Percentiles rank a stretch among this genome's conserved stretches.
Conservation (phyloP, 2,797 vertebrate species). For the Enteromius thamalakanensis region DNA sequence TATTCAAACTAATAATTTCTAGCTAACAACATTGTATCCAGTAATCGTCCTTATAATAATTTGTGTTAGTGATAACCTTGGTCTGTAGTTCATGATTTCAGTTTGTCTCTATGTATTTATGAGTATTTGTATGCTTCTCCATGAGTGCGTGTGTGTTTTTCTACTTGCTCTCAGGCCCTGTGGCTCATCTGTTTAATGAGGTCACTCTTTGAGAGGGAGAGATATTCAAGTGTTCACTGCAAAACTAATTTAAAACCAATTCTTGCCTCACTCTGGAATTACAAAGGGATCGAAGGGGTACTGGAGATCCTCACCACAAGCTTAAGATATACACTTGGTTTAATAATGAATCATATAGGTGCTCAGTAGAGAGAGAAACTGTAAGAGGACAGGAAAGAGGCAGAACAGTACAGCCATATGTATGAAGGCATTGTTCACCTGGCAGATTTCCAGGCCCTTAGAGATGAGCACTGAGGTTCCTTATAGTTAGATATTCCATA, state of each 20-base stretch:
- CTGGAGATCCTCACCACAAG: slow-evolving; percentile 50
- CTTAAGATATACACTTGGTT: slow-evolving; percentile 51
- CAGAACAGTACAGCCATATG: slow-evolving; percentile 47
- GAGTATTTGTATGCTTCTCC: neutral
- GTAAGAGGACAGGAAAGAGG: slow-evolving; percentile 36
- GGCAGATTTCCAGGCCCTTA: slow-evolving; percentile 48
- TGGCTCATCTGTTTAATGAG: slow-evolving; percentile 56
- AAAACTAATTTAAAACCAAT: slow-evolving; percentile 64
- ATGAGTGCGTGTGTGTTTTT: slow-evolving; percentile 13
- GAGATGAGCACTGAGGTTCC: slow-evolving; percentile 47
- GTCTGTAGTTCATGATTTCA: neutral
- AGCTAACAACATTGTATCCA: neutral
- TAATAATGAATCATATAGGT: slow-evolving; percentile 54
- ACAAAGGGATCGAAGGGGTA: slow-evolving; percentile 52
- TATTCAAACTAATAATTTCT: neutral
- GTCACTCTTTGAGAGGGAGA: slow-evolving; percentile 48
- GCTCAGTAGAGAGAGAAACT: slow-evolving; percentile 37
- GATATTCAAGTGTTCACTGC: slow-evolving; percentile 56
- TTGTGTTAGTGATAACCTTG: neutral
- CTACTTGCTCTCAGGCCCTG: slow-evolving; percentile 26
- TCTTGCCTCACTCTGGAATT: slow-evolving; percentile 54
- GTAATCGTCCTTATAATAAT: neutral
- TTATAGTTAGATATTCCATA: slow-evolving; percentile 56
- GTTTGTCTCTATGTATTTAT: neutral
- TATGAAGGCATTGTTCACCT: slow-evolving; percentile 47